A percentile compares a stretch with the other conserved stretches of the same genome.
phyloP scores from a whole-genome alignment of 1,140 invertebrate genomes.

The Camponotus vicinus region DNA sequence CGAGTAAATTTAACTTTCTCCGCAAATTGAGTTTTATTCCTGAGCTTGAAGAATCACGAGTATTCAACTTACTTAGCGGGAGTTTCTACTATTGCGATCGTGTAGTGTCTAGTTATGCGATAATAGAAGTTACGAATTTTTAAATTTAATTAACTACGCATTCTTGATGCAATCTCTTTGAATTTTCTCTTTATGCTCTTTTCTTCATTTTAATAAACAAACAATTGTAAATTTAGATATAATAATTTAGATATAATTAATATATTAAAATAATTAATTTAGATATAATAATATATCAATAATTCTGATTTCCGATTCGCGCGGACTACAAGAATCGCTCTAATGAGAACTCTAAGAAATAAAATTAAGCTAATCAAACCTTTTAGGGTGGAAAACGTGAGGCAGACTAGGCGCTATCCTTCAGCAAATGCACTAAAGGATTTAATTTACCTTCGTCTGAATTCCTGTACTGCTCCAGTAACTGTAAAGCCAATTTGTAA shows the following conservation, averaged over 20 bases:
- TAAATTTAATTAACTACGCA: neutral
- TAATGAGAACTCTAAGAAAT: conserved; percentile 17
- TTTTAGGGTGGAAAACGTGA: conserved; percentile 21
- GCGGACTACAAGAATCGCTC: neutral
- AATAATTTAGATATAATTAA: neutral
- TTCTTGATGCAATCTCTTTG: neutral
- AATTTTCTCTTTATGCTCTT: neutral
- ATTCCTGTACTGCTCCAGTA: conserved; percentile 89
- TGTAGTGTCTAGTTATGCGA: neutral
- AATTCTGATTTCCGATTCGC: neutral
- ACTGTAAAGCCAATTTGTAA: conserved; percentile 82
- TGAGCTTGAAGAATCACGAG: neutral
- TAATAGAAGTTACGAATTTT: neutral
- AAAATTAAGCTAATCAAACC: conserved; percentile 43
- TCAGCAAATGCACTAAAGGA: conserved; percentile 87
- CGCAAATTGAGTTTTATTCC: conserved; percentile 36
- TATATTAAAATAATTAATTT: neutral
- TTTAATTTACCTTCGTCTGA: conserved; percentile 88
- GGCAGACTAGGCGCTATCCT: conserved; percentile 70
- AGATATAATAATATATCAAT: conserved; percentile 20
- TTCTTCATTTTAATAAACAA: neutral
- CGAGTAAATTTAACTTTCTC: conserved; percentile 45
- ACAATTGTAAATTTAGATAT: neutral
- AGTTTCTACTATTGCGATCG: neutral
- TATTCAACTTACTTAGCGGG: neutral